phyloP scores from a whole-genome alignment of 35 echinoderm and acorn worm species.

The Heliocidaris erythrogramma region DNA sequence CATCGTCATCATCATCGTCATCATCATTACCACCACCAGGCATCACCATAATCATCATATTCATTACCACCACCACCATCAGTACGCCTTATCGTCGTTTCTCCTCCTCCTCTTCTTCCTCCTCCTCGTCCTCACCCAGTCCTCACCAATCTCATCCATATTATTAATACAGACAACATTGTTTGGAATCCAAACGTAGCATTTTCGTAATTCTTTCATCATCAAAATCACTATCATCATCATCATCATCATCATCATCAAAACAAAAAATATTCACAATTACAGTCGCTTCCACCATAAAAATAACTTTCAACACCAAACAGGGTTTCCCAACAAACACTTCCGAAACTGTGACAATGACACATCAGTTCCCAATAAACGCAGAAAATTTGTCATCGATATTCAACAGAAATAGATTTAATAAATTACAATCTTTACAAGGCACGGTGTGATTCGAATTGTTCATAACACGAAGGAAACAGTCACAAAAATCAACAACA shows the following conservation, averaged over 20 bases:
- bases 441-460: slow-evolving; percentile 6
- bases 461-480: background rate
- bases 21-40: background rate
- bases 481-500: background rate
- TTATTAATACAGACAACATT: too few species aligned
- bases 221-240: too few species aligned
- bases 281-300: too few species aligned
- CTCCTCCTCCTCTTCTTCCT: background rate
- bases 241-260: too few species aligned
- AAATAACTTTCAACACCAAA: too few species aligned
- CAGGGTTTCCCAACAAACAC: too few species aligned
- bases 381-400: background rate
- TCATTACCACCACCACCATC: background rate
- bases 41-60: background rate
- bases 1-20: background rate
- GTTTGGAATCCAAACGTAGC: too few species aligned
- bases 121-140: background rate
- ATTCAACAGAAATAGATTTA: slow-evolving; percentile 45
- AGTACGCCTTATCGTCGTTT: background rate
- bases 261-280: too few species aligned
- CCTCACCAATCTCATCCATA: background rate
- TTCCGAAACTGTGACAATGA: background rate
- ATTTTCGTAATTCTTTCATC: too few species aligned
- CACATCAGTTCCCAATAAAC: background rate
- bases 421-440: slow-evolving; percentile 26